A percentile compares a stretch with the other conserved stretches of the same genome.
Evolutionary conservation across 2,888 invertebrate species (phyloP).

Genomic region (Priocnemis perturbator): DNA sequence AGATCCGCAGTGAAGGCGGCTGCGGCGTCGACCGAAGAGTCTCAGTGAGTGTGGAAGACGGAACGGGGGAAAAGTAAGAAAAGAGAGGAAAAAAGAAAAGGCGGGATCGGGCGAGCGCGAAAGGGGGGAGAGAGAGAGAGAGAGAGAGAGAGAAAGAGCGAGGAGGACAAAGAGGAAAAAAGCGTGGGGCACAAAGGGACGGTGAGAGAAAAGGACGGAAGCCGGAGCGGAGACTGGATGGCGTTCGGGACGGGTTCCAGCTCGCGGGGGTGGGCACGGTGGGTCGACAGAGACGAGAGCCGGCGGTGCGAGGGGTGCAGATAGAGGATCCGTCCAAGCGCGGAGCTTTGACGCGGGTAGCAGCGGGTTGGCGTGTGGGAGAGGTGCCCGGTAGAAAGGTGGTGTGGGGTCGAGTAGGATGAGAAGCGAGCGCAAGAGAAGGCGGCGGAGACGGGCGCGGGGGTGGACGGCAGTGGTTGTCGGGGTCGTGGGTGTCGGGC

Average conservation of each 20-base stretch:
- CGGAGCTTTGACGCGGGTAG: constrained; percentile 61
- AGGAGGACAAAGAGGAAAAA: not conserved
- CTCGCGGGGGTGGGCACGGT: constrained; percentile 12
- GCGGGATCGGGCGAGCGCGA: not conserved
- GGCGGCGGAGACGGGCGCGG: constrained; percentile 17
- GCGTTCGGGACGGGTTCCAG: constrained; percentile 14
- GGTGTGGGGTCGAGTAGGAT: constrained; percentile 19
- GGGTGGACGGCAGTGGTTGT: constrained; percentile 33
- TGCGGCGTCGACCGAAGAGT: too few species aligned
- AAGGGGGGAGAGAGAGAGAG: not conserved
- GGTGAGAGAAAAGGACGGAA: not conserved
- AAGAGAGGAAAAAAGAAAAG: not conserved
- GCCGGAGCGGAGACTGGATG: not conserved
- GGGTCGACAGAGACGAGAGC: constrained; percentile 1
- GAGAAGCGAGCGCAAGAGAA: not conserved
- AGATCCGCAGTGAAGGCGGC: not conserved
- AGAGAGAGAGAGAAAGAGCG: not conserved
- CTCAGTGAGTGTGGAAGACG: not conserved
- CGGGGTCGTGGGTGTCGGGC: constrained; percentile 59
- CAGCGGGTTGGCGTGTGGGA: constrained; percentile 35
- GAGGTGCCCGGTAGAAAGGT: constrained; percentile 25
- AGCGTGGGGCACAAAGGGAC: not conserved
- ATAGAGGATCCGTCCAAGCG: constrained; percentile 49
- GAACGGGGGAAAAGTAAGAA: constrained; percentile 4
- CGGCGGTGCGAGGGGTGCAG: constrained; percentile 20